Percentiles rank a stretch among this genome's conserved stretches.
These are phyloP conservation scores for Acheta domesticus DNA, from an alignment of 2,888 invertebrate genomes.

Conservation along the genomic window DNA sequence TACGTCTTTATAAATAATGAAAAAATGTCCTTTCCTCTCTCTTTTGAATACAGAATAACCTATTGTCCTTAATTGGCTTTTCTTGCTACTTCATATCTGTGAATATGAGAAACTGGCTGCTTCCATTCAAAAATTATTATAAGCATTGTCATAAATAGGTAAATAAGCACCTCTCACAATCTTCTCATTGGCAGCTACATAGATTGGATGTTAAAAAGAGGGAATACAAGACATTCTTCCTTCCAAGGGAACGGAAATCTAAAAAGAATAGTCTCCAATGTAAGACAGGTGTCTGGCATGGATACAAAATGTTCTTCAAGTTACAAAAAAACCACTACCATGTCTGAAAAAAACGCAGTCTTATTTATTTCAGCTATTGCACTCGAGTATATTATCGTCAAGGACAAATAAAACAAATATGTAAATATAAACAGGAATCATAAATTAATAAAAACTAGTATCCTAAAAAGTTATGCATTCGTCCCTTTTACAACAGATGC, in stretches of 20 bases:
- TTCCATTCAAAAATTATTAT: too few relatives aligned
- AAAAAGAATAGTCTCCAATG: too few relatives aligned
- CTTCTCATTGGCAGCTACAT: too few relatives aligned
- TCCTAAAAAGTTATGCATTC: neutral
- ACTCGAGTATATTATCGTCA: neutral
- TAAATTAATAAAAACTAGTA: neutral
- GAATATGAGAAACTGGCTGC: neutral
- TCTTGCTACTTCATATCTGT: neutral
- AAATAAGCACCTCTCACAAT: too few relatives aligned
- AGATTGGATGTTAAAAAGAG: too few relatives aligned
- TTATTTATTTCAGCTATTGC: slow-evolving; percentile 18
- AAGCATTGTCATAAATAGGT: too few relatives aligned
- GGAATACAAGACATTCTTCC: too few relatives aligned
- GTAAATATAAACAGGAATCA: slow-evolving; percentile 4
- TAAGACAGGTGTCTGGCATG: too few relatives aligned
- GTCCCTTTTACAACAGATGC: neutral
- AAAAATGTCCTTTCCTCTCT: neutral
- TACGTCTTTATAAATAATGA: neutral
- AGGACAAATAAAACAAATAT: neutral
- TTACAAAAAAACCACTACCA: neutral
- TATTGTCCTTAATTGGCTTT: neutral
- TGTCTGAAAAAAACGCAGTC: neutral
- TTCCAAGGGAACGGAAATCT: too few relatives aligned
- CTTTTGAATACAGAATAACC: neutral
- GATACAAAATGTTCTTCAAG: too few relatives aligned